phyloP scores from a whole-genome alignment of 2,888 invertebrate genomes.

The Acrobasis suavella region DNA sequence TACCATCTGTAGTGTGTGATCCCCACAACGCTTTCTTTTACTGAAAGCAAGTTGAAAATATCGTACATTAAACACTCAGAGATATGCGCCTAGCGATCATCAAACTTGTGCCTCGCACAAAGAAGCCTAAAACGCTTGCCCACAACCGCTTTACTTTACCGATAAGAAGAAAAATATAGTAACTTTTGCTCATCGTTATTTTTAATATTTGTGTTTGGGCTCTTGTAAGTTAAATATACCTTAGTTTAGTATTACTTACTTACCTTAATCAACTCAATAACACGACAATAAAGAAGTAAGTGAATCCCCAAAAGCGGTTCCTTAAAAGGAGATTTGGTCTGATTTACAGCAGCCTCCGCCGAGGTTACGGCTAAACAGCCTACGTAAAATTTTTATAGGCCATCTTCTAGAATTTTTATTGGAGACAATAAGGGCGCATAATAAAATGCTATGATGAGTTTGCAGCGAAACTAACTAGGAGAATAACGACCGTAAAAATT shows the following conservation, averaged over 20 bases:
- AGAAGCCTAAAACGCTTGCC: no score
- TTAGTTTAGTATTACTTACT: not conserved
- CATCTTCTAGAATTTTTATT: constrained; percentile 72
- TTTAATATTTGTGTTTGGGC: no score
- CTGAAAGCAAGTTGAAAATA: no score
- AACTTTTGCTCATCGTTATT: no score
- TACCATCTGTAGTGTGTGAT: no score
- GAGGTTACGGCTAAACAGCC: constrained; percentile 48
- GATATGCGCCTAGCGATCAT: no score
- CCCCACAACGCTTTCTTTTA: no score
- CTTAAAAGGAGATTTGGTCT: constrained; percentile 32
- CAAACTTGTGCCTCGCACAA: no score
- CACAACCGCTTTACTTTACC: no score
- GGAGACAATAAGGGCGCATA: constrained; percentile 70
- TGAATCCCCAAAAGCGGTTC: constrained; percentile 49
- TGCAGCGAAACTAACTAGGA: constrained; percentile 39
- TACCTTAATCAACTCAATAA: not conserved
- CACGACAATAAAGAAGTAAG: constrained; percentile 27
- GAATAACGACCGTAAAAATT: constrained; percentile 42
- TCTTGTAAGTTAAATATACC: not conserved
- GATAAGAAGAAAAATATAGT: no score
- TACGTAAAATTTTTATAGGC: constrained; percentile 64
- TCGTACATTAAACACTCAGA: no score
- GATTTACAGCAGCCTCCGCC: constrained; percentile 50
- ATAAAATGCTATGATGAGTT: constrained; percentile 65